Conservation (phyloP, 2,113 vertebrate genomes). For the Brevimyrus niger region DNA sequence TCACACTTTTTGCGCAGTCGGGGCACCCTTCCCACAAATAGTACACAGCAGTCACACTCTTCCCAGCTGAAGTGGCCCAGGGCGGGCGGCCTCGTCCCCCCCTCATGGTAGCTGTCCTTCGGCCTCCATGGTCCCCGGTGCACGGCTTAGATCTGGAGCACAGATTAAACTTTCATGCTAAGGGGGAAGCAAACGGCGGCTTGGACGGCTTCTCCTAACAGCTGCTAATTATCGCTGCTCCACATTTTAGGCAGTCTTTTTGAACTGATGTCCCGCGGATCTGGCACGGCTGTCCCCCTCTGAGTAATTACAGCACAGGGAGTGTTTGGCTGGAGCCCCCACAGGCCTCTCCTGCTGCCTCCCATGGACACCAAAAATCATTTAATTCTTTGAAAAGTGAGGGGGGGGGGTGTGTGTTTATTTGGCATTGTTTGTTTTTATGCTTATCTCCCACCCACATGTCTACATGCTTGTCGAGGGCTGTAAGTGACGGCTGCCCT, state of each 20-base stretch:
- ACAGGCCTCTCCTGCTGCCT: not conserved
- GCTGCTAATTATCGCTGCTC: constrained; percentile 66
- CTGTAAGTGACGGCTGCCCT: not conserved
- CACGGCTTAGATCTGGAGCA: not conserved
- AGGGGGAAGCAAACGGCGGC: not conserved
- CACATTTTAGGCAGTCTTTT: constrained; percentile 64
- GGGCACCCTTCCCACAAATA: not conserved
- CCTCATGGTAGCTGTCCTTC: not conserved
- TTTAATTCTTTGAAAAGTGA: constrained; percentile 2
- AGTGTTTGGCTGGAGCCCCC: not conserved
- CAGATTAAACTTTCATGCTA: constrained; percentile 13
- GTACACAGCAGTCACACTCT: not conserved
- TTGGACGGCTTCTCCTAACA: constrained; percentile 49
- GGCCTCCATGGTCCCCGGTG: not conserved
- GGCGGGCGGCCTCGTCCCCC: not conserved
- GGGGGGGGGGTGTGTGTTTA: not conserved
- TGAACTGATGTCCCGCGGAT: constrained; percentile 58
- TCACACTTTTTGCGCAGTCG: no score
- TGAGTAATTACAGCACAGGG: constrained; percentile 24
- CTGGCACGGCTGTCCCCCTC: constrained; percentile 32
- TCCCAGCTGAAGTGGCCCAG: not conserved
- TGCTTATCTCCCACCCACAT: not conserved
- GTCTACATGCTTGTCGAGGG: not conserved
- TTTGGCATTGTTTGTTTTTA: constrained; percentile 2
- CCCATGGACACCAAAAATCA: not conserved